phyloP scores from a whole-genome alignment of 2,888 invertebrate genomes.

The Ypsolopha scabrella region DNA sequence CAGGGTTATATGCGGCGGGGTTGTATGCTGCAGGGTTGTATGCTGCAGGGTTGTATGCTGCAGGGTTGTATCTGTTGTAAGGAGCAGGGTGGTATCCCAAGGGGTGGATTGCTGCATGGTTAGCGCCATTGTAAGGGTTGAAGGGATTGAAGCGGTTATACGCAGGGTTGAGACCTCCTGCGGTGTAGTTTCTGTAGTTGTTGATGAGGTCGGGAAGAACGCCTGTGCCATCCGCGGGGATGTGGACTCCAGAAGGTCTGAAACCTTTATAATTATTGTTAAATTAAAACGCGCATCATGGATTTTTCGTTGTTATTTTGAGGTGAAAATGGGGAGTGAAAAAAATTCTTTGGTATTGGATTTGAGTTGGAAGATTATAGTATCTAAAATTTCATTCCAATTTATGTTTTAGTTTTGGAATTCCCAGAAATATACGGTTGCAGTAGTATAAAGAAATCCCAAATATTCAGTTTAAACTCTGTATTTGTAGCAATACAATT shows the following conservation, averaged over 20 bases:
- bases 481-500: too few relatives aligned
- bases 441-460: too few relatives aligned
- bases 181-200: constrained; percentile 20
- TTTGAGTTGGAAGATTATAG: too few relatives aligned
- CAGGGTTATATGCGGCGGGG: constrained; percentile 4
- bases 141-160: constrained; percentile 33
- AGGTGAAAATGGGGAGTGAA: not conserved
- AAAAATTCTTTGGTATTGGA: not conserved
- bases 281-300: not conserved
- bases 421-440: too few relatives aligned
- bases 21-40: constrained; percentile 8
- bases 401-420: too few relatives aligned
- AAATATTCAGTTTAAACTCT: too few relatives aligned
- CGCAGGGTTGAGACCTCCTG: constrained; percentile 17
- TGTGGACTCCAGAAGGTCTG: constrained; percentile 74
- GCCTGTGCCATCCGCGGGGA: constrained; percentile 71
- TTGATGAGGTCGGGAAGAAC: constrained; percentile 47
- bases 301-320: too few relatives aligned
- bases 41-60: constrained; percentile 5
- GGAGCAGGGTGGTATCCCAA: constrained; percentile 5
- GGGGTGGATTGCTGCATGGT: constrained; percentile 3
- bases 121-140: constrained; percentile 10
- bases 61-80: constrained; percentile 3
- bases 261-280: constrained; percentile 45
- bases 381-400: too few relatives aligned